These are phyloP conservation scores for Pentamera pediparva DNA, from an alignment of 53 echinoderm and acorn worm genomes.

Conservation along the genomic window DNA sequence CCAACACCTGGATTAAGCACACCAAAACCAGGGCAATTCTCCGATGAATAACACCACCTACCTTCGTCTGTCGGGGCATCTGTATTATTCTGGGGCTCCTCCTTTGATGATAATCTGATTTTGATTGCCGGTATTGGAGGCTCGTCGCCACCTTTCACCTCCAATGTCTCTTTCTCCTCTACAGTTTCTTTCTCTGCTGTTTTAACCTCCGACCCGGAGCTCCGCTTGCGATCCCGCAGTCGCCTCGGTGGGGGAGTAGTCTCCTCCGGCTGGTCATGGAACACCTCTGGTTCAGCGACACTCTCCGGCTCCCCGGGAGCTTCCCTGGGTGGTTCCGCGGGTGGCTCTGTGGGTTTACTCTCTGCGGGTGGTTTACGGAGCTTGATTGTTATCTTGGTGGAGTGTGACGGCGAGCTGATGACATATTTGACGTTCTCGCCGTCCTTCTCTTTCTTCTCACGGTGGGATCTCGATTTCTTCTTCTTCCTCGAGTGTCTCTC, in stretches of 20 bases:
- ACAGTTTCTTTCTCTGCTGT: not conserved
- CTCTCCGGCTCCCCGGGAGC: not conserved
- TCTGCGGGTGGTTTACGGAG: constrained; percentile 31
- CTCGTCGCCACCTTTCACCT: not conserved
- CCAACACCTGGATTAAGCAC: too few species aligned
- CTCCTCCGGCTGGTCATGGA: too few species aligned
- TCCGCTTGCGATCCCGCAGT: not conserved
- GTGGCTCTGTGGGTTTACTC: constrained; percentile 2
- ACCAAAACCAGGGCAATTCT: too few species aligned
- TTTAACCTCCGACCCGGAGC: not conserved
- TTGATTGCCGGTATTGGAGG: constrained; percentile 13
- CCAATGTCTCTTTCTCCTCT: not conserved
- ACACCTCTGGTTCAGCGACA: not conserved
- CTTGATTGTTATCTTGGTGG: constrained; percentile 57
- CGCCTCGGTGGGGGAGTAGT: too few species aligned
- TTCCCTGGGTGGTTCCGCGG: not conserved
- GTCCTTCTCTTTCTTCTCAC: constrained; percentile 43
- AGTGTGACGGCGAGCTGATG: constrained; percentile 37
- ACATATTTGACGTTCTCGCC: constrained; percentile 31
- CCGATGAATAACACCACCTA: too few species aligned
- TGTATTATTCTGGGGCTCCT: not conserved
- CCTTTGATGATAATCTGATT: constrained; percentile 8
- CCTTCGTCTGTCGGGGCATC: not conserved
- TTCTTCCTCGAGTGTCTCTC: constrained; percentile 43
- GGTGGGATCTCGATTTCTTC: constrained; percentile 50